Base-by-base conservation (phyloP, 1,140 invertebrate species). In the Mylabris phalerata region DNA sequence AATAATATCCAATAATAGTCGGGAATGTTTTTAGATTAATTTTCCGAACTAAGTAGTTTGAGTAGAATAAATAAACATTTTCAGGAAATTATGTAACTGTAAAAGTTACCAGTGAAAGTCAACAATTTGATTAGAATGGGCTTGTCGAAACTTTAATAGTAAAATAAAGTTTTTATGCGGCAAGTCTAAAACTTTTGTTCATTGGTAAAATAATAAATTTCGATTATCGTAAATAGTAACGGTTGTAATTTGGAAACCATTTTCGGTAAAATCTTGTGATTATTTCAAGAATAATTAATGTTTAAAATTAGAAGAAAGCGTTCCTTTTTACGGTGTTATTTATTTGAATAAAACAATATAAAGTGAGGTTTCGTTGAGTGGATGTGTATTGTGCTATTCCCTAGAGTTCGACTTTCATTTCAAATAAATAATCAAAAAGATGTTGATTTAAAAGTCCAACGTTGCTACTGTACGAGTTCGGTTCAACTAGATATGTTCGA, bases 141-240 rank as follows among this genome's bases (percentile, higher is more conserved):
- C 6, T 54, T 26, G 46, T 38, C 32, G 38, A n/a, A 43, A 49
- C 43, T 52, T 54, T 48, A 49, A 55, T 48, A 48, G 50, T 55
- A 49, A 52, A 55, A 44, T 49, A 60, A 49, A 48, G 50, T 60
- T 56, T 56, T 40, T 42, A 50, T 38, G 54, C 25, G 32, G 0
- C 24, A 24, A 40, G n/a, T 47, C 6, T 45, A 9, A 42, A 27
- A 9, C 26, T 38, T 54, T 59, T 48, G 47, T 26, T 59, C 47
- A 43, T 42, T 48, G 50, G 38, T 26, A 59, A 54, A 59, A 59
- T 55, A 59, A 59, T 59, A 59, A 59, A 59, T 50, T 59, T 41
- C 11, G 44, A 59, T 55, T 59, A 47, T 59, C 39, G 44, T 59
- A 48, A 48, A 26, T 55, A 48, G 38, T 32, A 19, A 32, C 6